These are phyloP conservation scores for Cyrtonyx montezumae DNA, from an alignment of 2,113 vertebrate genomes.

Conservation along the genomic window DNA sequence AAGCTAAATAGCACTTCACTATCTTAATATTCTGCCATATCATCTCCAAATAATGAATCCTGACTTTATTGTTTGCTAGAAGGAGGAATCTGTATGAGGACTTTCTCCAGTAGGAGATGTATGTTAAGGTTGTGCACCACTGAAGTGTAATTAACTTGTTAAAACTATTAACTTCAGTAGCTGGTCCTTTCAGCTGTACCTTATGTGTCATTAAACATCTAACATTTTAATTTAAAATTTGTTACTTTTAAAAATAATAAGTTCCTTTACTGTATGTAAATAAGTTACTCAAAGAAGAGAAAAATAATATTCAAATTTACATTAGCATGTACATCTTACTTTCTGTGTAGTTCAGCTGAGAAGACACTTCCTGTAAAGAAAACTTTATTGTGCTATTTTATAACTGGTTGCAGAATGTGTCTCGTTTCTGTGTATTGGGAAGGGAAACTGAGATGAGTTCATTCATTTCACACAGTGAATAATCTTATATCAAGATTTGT, in stretches of 20 bases:
- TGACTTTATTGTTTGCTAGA: background rate
- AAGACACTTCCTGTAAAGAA: background rate
- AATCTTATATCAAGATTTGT: background rate
- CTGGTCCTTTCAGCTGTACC: background rate
- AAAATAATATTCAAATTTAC: background rate
- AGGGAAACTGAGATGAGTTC: background rate
- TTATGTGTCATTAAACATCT: background rate
- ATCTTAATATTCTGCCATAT: background rate
- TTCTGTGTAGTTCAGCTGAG: background rate
- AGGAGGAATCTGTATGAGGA: background rate
- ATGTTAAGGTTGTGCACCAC: background rate
- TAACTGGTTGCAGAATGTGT: background rate
- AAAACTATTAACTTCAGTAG: background rate
- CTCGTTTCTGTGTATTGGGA: background rate
- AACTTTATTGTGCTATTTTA: background rate
- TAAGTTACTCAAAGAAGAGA: background rate
- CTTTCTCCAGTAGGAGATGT: background rate
- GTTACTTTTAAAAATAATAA: background rate
- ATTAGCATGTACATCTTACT: background rate
- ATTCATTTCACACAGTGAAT: background rate
- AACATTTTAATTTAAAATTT: background rate
- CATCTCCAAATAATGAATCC: background rate
- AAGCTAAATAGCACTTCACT: background rate
- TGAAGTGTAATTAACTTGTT: background rate
- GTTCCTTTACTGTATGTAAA: fast-evolving